Evolutionary conservation across 2,888 invertebrate species (phyloP).

Genomic region (Caenorhabditis uteleia): DNA sequence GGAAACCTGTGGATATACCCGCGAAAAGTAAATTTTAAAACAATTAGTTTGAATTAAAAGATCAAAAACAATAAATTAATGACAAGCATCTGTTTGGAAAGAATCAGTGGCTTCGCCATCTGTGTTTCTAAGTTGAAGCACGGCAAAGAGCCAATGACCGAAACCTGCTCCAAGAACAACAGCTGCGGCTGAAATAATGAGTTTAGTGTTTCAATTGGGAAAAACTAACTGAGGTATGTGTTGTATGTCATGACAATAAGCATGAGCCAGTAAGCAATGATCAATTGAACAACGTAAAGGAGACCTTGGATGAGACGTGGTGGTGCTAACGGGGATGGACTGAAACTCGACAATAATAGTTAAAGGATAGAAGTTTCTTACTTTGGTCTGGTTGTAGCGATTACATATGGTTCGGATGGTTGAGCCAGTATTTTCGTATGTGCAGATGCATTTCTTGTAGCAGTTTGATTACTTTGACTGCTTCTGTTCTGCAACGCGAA

Average conservation of each 20-base stretch:
- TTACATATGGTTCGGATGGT: constrained; percentile 27
- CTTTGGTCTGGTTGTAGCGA: background rate
- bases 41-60: too few species aligned
- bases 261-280: constrained; percentile 67
- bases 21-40: too few species aligned
- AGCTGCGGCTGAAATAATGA: constrained; percentile 47
- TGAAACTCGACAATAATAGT: background rate
- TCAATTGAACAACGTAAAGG: constrained; percentile 55
- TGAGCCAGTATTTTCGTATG: constrained; percentile 10
- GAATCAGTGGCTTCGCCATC: constrained; percentile 53
- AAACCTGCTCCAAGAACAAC: constrained; percentile 63
- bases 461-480: constrained; percentile 17
- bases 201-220: background rate
- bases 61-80: constrained; percentile 46
- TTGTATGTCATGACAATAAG: constrained; percentile 68
- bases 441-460: constrained; percentile 17
- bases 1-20: too few species aligned
- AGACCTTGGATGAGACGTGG: constrained; percentile 35
- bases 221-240: constrained; percentile 52
- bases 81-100: constrained; percentile 60
- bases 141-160: constrained; percentile 64
- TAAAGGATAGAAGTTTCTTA: background rate
- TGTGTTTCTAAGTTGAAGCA: constrained; percentile 46
- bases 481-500: too few species aligned
- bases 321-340: constrained; percentile 23